Evolutionary conservation across 2,113 vertebrate species (phyloP), one percentile per base, ranked within the genome.

Genomic region (Hiodon alosoides): DNA sequence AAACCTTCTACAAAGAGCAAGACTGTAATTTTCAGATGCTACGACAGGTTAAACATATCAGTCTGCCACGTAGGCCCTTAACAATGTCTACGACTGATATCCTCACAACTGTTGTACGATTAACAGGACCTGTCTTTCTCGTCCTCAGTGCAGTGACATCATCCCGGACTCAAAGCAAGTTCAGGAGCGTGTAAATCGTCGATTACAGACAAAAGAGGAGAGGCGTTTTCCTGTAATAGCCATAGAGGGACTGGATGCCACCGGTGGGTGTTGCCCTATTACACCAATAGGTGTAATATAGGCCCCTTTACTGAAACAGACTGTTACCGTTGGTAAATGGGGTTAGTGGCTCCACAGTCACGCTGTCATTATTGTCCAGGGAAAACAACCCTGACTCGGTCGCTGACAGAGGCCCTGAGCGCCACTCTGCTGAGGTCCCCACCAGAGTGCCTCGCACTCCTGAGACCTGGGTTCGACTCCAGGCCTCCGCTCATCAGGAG

Each of bases 161-260:
- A 92, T 97, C 79, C 94, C 95, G 1, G 94, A 95, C 86, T 92
- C 94, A 0, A 81, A 9, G 70, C 87, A 85, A 0, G 85, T 96
- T 1, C 88, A 96, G 46, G 78, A 91, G 50, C 73, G 92, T 51
- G 80, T 94, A 58, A 88, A 92, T 72, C 81, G 84, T 62, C 85
- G 87, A 68, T 80, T 81, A 0, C 67, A 84, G 70, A 73, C 82
- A 46, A 77, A 81, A 82, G 60, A 71, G 71, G 93, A 89, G 59
- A 90, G 92, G 64, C 3, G n/a, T 14, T 94, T 92, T 83, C 96
- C 94, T 0, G 87, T 97, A 53, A 88, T 97, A 72, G 94, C 91
- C 78, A 89, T 96, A n/a, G 96, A 99, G 71, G 97, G 96, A 8
- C 87, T 98, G 85, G 96, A 98, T 84, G 95, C 95, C 83, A 98